phyloP scores from a whole-genome alignment of 2,113 vertebrate species.

The Pseudopipra pipra region DNA sequence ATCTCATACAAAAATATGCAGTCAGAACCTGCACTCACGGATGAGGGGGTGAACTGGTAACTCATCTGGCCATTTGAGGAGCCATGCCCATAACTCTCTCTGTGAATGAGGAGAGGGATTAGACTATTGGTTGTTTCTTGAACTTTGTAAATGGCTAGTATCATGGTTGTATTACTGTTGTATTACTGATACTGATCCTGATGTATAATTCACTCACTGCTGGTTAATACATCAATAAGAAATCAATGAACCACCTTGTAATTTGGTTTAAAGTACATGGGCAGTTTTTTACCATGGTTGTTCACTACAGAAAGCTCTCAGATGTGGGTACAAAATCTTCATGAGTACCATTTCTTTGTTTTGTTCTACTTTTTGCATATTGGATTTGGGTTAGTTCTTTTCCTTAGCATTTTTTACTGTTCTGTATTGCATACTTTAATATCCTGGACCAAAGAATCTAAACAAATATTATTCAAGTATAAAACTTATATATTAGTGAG shows the following conservation, averaged over 20 bases:
- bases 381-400: background rate
- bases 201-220: background rate
- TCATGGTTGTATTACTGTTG: background rate
- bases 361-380: background rate
- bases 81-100: background rate
- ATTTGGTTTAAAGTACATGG: background rate
- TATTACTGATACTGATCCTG: background rate
- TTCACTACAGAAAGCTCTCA: background rate
- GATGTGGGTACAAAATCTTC: background rate
- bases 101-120: background rate
- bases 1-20: background rate
- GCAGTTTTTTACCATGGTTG: background rate
- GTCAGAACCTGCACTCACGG: background rate
- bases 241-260: background rate
- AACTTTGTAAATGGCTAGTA: background rate
- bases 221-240: background rate
- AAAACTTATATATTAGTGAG: background rate
- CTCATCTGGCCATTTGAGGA: background rate
- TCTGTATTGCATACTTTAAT: background rate
- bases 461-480: background rate
- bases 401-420: background rate
- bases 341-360: background rate
- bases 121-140: background rate
- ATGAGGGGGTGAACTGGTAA: background rate
- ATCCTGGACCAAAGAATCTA: background rate